Base-by-base conservation (phyloP, 2,113 vertebrate genomes). In the Proterorhinus semilunaris region DNA sequence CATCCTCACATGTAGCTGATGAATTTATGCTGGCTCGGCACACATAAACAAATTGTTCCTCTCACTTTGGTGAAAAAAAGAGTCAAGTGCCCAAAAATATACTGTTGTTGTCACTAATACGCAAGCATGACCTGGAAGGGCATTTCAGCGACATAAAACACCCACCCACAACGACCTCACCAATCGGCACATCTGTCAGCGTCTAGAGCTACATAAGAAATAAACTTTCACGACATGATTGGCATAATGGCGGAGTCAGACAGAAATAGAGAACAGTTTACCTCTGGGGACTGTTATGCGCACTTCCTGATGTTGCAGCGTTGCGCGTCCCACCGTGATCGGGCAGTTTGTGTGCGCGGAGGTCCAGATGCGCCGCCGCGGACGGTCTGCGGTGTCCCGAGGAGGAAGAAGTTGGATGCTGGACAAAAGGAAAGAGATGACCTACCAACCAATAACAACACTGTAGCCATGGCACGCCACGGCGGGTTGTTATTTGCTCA, bases 401-500 rank as follows among this genome's bases (percentile, higher is more conserved):
- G 74, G 47, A 76, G 65, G 8, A 57, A 57, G 6, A 59, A 68
- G 57, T 17, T 54, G 71, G 83, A 75, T 75, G 82, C 75, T 75
- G 81, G 17, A 54, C 27, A 36, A 36, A 36, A 36, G 27, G 15
- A 7, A n/a, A 59, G 59, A 62, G 59, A 76, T 11, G 68, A 45
- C 61, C 76, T 42, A 67, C 66, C 83, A 5, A 36, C 27, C 82
- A 86, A 80, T 85, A 64, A 81, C 47, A 81, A 74, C 65, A 53
- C 43, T 5, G 66, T 62, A 45, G 65, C 62, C 67, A 49, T 69
- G 81, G 13, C 85, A 80, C 87, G 87, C 86, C 86, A 86, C 68
- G 77, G 46, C 42, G 62, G 44, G 2, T n/a, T 73, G 3, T 83
- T 88, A 87, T 91, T 86, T 86, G 83, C 76, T 80, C 72, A 12